Percentiles rank a stretch among this genome's conserved stretches.
These are phyloP conservation scores for Papilio helenus DNA, from an alignment of 1,140 invertebrate genomes.

Conservation along the genomic window DNA sequence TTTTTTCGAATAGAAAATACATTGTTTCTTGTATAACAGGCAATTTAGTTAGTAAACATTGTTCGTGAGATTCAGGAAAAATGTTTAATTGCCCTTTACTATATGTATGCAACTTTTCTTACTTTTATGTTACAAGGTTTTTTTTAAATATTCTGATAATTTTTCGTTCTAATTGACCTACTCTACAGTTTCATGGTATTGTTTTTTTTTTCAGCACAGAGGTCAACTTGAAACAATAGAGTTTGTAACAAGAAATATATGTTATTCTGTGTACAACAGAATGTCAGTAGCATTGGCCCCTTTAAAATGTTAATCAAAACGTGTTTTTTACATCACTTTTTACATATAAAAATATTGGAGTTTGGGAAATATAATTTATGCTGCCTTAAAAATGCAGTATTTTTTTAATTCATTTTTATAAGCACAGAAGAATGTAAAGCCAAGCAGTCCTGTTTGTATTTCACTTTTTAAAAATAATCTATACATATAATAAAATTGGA, in stretches of 20 bases:
- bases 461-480: too few species aligned
- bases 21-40: neutral
- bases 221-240: neutral
- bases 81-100: neutral
- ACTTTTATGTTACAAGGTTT: neutral
- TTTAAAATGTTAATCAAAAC: slow-evolving; percentile 6
- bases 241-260: neutral
- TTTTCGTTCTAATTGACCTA: neutral
- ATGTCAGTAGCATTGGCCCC: neutral
- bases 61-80: neutral
- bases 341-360: neutral
- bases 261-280: neutral
- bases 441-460: neutral
- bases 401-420: neutral
- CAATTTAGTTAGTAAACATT: neutral
- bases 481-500: too few species aligned
- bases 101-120: neutral
- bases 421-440: too few species aligned
- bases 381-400: neutral
- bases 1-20: neutral
- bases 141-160: neutral
- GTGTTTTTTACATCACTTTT: neutral
- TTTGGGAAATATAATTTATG: neutral
- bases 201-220: neutral
- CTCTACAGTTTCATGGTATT: neutral